Evolutionary conservation across 92 coral and sea anemone species (phyloP), one percentile per base, ranked within the genome.

Genomic region (Palythoa grandis): DNA sequence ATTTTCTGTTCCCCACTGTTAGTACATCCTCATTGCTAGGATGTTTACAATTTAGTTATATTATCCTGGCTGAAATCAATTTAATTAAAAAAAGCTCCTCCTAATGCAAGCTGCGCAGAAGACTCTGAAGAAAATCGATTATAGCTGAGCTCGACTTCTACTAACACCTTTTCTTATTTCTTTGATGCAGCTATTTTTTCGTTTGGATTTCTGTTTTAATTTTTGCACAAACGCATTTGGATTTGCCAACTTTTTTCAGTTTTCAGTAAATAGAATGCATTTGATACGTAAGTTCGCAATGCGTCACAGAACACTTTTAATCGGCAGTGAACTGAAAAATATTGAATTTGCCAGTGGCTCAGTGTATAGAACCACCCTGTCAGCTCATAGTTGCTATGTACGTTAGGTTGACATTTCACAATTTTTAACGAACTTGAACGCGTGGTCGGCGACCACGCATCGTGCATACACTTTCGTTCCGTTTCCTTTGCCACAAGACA

Each of bases 71-170:
- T 13, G 56, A 20, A 80, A 65, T 80, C 74, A 12, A 65, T 80
- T 79, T 66, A 22, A 80, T 80, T 80, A 63, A 63, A 63, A 47
- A 40, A 11, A 65, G n/a, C 72, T 47, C 60, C 84, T 79, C 73
- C 84, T 37, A 53, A 25, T 53, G 74, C 74, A 25, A 69, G 74
- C 9, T 69, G 74, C 37, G 20, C 74, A 25, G 15, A 29, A 69
- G 39, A 69, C 17, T 13, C 37, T 37, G 10, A n/a, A 3, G 24
- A 37, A 25, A 37, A 69, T 22, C 11, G 11, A 69, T 5, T 69
- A 1, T 2, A 69, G 4, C 0, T 63, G 6, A 63, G 10, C 9
- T 63, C 25, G 35, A 63, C 4, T 4, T 63, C 24, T 63, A 63
- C 35, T 63, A 63, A n/a, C 10, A 22, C 10, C 9, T 16, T 20